Evolutionary conservation across 2,113 vertebrate genomes (phyloP), one percentile per base, ranked within the genome.

Genomic region (Hipposideros armiger): DNA sequence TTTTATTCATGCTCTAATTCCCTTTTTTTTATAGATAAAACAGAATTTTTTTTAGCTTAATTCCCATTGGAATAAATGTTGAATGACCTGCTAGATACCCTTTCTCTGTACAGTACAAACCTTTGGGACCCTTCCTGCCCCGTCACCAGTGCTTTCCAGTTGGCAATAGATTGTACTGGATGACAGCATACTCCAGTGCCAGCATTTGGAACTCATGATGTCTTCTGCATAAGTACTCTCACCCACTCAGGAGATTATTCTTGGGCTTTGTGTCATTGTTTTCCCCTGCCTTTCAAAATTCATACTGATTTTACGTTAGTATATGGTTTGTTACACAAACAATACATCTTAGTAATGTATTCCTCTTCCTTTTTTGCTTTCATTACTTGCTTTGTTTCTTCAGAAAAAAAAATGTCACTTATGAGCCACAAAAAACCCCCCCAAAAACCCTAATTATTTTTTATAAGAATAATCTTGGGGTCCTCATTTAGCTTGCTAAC

Each of bases 351-450:
- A 87, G 60, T 52, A 67, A 69, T 76, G 1, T 80, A 28, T 74
- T 94, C 5, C 22, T 70, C 14, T 72, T 76, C 9, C 3, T n/a
- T 36, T 81, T 88, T 90, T 77, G 40, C 56, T 83, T 90, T 94
- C 8, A 36, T 77, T 73, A 62, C 40, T 96, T 85, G 13, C 26
- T 85, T 9, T 97, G 32, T 94, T 87, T 62, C 30, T 88, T 91
- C 30, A 76, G 54, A 45, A 86, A 72, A 52, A 52, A 45, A 50
- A 24, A 50, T 52, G 76, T 50, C 42, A 40, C 52, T 92, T 22
- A 47, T 56, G 24, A 94, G 24, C 47, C 22, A 62, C 14, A 72
- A n/a, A 80, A 80, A 9, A 50, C 47, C 10, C 47, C 6, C 5
- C 10, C 1, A 50, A 90, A 67, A 93, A 54, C 11, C 1, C 11